phyloP scores from a whole-genome alignment of 2,888 invertebrate genomes.

The Callosobruchus maculatus region DNA sequence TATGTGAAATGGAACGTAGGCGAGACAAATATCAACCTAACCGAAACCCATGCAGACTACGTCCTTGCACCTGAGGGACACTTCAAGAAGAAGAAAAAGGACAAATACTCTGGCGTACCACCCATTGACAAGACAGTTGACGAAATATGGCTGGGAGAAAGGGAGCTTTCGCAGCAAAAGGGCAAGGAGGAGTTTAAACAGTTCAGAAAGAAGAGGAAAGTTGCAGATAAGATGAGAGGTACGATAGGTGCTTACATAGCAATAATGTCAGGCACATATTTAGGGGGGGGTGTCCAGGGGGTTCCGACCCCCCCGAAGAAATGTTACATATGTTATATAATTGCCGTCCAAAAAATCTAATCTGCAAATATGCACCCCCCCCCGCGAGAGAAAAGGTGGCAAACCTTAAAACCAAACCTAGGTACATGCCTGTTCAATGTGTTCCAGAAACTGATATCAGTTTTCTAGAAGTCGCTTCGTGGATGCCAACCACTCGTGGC shows the following conservation, averaged over 20 bases:
- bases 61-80: constrained; percentile 28
- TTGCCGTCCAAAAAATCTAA: no score
- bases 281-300: no score
- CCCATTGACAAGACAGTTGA: constrained; percentile 17
- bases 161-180: constrained; percentile 17
- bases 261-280: no score
- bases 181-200: constrained; percentile 13
- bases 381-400: no score
- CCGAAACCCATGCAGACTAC: constrained; percentile 31
- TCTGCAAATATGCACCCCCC: no score
- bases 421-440: no score
- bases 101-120: background rate
- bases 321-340: no score
- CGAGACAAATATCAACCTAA: constrained; percentile 31
- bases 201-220: constrained; percentile 4
- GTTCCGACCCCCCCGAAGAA: no score
- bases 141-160: constrained; percentile 28
- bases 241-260: constrained; percentile 4
- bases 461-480: no score
- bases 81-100: constrained; percentile 12
- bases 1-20: constrained; percentile 19
- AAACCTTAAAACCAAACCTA: no score
- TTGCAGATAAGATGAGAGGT: constrained; percentile 3
- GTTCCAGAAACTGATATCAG: no score
- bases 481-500: no score